Evolutionary conservation across 2,888 invertebrate genomes (phyloP).

Genomic region (Tribolium freemani): DNA sequence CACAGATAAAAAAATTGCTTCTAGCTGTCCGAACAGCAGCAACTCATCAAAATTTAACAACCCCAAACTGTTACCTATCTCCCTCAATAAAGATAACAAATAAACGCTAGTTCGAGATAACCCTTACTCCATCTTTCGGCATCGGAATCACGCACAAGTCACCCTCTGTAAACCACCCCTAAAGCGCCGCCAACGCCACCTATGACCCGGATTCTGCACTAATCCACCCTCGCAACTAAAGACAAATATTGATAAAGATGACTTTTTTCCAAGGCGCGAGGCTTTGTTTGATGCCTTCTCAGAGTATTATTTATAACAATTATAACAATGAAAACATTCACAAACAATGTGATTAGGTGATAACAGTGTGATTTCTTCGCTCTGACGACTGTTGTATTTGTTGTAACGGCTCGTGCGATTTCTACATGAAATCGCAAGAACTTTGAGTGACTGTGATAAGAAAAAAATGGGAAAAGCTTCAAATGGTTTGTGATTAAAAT

Average conservation of each 20-base stretch:
- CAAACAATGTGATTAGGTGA: constrained; percentile 48
- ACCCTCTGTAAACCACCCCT: background rate
- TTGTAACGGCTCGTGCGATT: background rate
- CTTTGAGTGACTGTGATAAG: constrained; percentile 21
- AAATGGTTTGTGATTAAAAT: background rate
- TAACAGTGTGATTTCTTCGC: constrained; percentile 25
- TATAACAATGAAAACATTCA: constrained; percentile 47
- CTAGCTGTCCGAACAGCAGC: background rate
- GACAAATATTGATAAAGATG: constrained; percentile 24
- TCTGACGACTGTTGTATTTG: constrained; percentile 6
- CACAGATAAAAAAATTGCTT: background rate
- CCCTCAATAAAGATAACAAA: background rate
- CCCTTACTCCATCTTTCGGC: background rate
- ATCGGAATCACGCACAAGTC: background rate
- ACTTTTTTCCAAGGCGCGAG: background rate
- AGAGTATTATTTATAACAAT: constrained; percentile 33
- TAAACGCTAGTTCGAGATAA: background rate
- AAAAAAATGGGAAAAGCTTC: constrained; percentile 28
- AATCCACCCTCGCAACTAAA: background rate
- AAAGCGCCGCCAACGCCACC: background rate
- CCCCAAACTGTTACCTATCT: background rate
- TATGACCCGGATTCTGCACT: constrained; percentile 6
- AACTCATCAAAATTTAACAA: background rate
- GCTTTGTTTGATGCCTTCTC: constrained; percentile 14
- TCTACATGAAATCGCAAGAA: background rate